Base-by-base conservation (phyloP, 2,797 vertebrate genomes). In the Caiman crocodilus region DNA sequence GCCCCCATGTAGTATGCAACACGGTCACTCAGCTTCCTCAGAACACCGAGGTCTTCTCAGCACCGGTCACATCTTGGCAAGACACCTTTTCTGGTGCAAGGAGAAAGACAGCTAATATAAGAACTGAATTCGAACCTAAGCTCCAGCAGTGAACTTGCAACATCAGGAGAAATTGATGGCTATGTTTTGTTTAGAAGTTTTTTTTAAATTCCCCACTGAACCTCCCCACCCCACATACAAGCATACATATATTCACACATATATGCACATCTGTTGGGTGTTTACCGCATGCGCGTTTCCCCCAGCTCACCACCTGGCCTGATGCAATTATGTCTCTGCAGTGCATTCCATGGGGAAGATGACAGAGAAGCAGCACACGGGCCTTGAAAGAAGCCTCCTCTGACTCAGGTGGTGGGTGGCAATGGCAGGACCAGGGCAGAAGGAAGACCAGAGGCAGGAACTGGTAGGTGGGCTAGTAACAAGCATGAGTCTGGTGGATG, bases 1-100 rank as follows among this genome's bases (percentile, higher is more conserved):
- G 79, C 89, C 71, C 90, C 8, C 3, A 79, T 77, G 28, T 92
- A 86, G 87, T 89, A 93, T 15, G 94, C 87, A 84, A 50, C 64
- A 23, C 90, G 90, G 73, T 79, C 1, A 0, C 26, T 64, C 25
- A 84, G 4, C 75, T 74, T 75, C 4, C 6, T 83, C 73, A 79
- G 21, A 14, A 82, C 87, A 42, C 18, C 11, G 42, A 76, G 84
- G 21, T 8, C 4, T 8, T 87, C 90, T 1, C 56, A 10, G 18
- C 65, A 87, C 77, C 90, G 89, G 28, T 89, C 87, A 69, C 79
- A 93, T 60, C 84, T 85, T 90, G 67, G 81, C 86, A 85, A 76
- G 91, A 16, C 77, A 78, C 11, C 79, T 88, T 17, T 23, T 14
- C 67, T 10, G 32, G 67, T 32, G 25, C 61, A 25, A 6, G 61